phyloP scores from a whole-genome alignment of 2,113 vertebrate species.

The Pongo pygmaeus region DNA sequence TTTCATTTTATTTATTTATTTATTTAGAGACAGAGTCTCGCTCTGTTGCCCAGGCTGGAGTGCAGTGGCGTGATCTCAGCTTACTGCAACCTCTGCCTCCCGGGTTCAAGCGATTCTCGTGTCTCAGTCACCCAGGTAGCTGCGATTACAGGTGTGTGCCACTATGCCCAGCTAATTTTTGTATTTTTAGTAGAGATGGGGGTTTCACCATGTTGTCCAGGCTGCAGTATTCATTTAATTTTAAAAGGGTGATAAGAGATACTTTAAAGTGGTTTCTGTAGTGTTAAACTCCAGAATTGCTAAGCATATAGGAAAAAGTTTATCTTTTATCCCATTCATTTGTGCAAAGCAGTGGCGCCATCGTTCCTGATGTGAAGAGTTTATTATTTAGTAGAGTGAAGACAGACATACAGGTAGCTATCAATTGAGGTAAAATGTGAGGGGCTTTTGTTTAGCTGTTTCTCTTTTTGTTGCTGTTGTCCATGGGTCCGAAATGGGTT shows the following conservation, averaged over 20 bases:
- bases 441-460: not conserved
- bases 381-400: not conserved
- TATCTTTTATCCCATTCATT: not conserved
- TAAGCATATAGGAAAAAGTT: not conserved
- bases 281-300: not conserved
- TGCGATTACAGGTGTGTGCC: too few species aligned
- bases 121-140: too few species aligned
- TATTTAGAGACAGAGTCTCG: too few species aligned
- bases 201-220: too few species aligned
- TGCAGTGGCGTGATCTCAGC: too few species aligned
- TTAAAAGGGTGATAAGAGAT: not conserved
- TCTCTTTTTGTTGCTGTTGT: not conserved
- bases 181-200: too few species aligned
- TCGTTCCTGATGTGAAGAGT: not conserved
- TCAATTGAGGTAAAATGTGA: not conserved
- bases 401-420: not conserved
- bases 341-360: not conserved
- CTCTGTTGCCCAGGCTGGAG: too few species aligned
- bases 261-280: not conserved
- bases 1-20: not conserved
- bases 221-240: not conserved
- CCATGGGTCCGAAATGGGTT: not conserved
- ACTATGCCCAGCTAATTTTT: too few species aligned
- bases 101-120: too few species aligned
- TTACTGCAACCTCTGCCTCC: too few species aligned